Evolutionary conservation across 2,888 invertebrate species (phyloP).

Genomic region (Itoplectis maculator): DNA sequence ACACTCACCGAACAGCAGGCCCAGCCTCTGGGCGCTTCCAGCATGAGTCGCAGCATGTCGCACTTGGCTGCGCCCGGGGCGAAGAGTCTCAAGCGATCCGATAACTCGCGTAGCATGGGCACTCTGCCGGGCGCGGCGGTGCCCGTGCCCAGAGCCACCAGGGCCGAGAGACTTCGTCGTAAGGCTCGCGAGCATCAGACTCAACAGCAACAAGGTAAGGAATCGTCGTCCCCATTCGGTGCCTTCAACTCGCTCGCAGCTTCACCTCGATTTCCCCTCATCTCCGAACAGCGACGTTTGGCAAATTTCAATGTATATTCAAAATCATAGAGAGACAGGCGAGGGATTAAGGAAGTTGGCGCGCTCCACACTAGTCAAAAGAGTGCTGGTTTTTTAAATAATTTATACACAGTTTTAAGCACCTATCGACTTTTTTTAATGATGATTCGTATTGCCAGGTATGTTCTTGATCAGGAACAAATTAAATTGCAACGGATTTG

Average conservation of each 20-base stretch:
- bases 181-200: slow-evolving; percentile 82
- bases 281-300: too few relatives aligned
- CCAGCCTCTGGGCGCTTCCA: slow-evolving; percentile 82
- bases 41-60: slow-evolving; percentile 90
- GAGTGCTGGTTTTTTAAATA: too few relatives aligned
- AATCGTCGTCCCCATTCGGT: slow-evolving; percentile 71
- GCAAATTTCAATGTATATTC: too few relatives aligned
- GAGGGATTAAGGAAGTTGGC: too few relatives aligned
- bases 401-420: too few relatives aligned
- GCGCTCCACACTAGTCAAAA: too few relatives aligned
- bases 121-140: slow-evolving; percentile 81
- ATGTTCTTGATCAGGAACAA: too few relatives aligned
- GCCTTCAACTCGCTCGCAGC: slow-evolving; percentile 60
- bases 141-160: slow-evolving; percentile 79
- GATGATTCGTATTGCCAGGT: too few relatives aligned
- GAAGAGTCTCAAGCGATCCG: slow-evolving; percentile 82
- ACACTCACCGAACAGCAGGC: slow-evolving; percentile 78
- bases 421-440: too few relatives aligned
- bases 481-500: too few relatives aligned
- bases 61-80: slow-evolving; percentile 86
- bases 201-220: slow-evolving; percentile 81
- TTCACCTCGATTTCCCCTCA: too few relatives aligned
- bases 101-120: slow-evolving; percentile 84
- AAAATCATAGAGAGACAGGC: too few relatives aligned
- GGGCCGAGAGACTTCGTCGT: slow-evolving; percentile 82